Evolutionary conservation across 2,797 vertebrate genomes (phyloP).

Genomic region (Sebastolobus alascanus): DNA sequence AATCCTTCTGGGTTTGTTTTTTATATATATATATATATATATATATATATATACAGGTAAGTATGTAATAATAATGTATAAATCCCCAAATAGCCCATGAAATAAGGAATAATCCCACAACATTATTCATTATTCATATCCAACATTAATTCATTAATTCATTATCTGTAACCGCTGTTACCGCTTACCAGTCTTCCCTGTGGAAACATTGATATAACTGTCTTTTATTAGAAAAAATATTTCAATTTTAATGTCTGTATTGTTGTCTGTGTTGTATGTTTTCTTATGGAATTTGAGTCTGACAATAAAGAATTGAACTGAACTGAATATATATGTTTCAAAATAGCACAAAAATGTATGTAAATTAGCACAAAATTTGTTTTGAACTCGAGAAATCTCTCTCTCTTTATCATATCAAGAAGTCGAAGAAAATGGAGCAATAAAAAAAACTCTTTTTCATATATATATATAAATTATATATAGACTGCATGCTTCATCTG

Average conservation of each 20-base stretch:
- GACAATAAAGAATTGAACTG: neutral
- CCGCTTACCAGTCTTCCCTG: neutral
- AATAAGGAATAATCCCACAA: too few species aligned
- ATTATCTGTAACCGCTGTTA: too few species aligned
- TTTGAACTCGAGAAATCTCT: neutral
- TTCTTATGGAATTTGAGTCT: neutral
- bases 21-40: too few species aligned
- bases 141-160: too few species aligned
- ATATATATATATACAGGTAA: too few species aligned
- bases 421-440: neutral
- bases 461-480: neutral
- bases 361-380: neutral
- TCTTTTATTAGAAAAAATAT: neutral
- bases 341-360: neutral
- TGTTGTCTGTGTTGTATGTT: neutral
- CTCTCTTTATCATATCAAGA: neutral
- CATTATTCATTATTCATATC: too few species aligned
- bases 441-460: neutral
- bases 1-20: too few species aligned
- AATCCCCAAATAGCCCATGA: too few species aligned
- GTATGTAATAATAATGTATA: too few species aligned
- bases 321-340: neutral
- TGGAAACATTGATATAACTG: neutral
- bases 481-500: constrained; percentile 14
- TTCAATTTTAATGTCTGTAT: neutral